Conservation (phyloP, 2,113 vertebrate species). For the Tiliqua scincoides region DNA sequence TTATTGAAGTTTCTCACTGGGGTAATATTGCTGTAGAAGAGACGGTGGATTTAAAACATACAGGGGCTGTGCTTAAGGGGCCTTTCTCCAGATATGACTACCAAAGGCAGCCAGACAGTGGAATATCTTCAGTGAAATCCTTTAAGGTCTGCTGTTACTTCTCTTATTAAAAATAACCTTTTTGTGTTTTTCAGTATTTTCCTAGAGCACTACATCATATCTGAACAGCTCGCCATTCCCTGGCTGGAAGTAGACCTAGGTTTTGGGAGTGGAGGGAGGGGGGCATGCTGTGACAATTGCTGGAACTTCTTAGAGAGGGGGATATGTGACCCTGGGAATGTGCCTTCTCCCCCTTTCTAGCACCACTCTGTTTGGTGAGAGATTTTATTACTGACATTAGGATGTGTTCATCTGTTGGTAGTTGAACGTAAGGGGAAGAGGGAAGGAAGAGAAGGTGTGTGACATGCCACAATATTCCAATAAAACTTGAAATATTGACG, state of each 20-base stretch:
- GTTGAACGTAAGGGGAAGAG: too few species aligned
- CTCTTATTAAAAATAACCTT: background rate
- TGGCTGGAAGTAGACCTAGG: background rate
- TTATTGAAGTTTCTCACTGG: conserved; percentile 98
- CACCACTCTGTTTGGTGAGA: background rate
- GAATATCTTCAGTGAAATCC: conserved; percentile 97
- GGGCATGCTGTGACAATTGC: background rate
- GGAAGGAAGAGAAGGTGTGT: too few species aligned
- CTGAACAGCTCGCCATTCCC: background rate
- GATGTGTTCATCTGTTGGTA: background rate
- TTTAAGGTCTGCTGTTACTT: conserved; percentile 84
- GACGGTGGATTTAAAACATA: conserved; percentile 94
- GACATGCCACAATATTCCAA: too few species aligned
- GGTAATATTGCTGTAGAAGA: conserved; percentile 98
- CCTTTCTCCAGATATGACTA: conserved; percentile 98
- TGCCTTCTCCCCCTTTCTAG: background rate
- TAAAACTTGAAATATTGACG: background rate
- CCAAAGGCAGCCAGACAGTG: conserved; percentile 97
- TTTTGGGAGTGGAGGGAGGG: background rate
- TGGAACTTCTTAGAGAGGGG: background rate
- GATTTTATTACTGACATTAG: background rate
- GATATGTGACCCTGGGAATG: background rate
- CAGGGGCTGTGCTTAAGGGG: conserved; percentile 92
- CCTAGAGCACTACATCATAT: background rate
- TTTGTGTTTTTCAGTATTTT: background rate